A percentile compares a stretch with the other conserved stretches of the same genome.
phyloP scores from a whole-genome alignment of 2,797 vertebrate genomes.

The Graptemys geographica region DNA sequence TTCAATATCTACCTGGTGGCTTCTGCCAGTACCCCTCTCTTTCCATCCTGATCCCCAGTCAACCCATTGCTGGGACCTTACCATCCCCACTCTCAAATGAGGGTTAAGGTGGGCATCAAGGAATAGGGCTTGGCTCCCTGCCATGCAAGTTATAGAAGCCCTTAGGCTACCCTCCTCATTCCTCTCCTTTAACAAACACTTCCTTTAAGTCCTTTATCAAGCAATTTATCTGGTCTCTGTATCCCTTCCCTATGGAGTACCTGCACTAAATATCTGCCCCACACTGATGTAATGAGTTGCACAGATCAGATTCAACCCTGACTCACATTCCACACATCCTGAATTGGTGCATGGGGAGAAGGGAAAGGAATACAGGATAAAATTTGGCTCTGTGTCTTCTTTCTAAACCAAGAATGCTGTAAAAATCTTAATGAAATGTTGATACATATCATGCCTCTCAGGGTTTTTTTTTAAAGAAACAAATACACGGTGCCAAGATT shows the following conservation, averaged over 20 bases:
- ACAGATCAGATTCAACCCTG: background rate
- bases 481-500: conserved; percentile 1
- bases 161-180: too few relatives aligned
- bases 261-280: background rate
- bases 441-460: background rate
- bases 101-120: too few relatives aligned
- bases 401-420: conserved; percentile 26
- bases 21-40: too few relatives aligned
- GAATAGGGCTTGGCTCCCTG: too few relatives aligned
- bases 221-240: background rate
- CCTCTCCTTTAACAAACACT: background rate
- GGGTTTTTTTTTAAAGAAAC: conserved; percentile 36
- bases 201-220: background rate
- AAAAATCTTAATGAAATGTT: background rate
- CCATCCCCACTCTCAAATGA: too few relatives aligned
- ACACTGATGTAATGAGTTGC: background rate
- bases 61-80: too few relatives aligned
- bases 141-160: too few relatives aligned
- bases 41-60: too few relatives aligned
- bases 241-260: background rate
- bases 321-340: conserved; percentile 16
- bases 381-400: background rate
- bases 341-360: background rate
- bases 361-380: background rate
- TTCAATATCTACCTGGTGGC: too few relatives aligned